phyloP scores from a whole-genome alignment of 2,797 vertebrate genomes.

The Pampus argenteus region DNA sequence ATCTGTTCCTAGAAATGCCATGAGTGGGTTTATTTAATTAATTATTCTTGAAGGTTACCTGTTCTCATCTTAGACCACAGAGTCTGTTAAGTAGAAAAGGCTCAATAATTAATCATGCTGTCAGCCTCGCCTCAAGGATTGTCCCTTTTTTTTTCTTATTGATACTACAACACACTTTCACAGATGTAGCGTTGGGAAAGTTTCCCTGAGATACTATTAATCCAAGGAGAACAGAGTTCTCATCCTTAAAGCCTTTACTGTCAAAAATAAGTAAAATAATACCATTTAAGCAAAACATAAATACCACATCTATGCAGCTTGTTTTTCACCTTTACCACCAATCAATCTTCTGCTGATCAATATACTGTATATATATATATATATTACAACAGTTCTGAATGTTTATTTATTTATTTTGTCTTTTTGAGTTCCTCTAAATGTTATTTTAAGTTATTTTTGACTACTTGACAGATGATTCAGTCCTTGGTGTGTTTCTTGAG shows the following conservation, averaged over 20 bases:
- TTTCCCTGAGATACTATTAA: too few relatives aligned
- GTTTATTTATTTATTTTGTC: too few relatives aligned
- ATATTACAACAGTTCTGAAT: too few relatives aligned
- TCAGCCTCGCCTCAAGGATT: conserved; percentile 14
- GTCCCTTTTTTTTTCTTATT: not conserved
- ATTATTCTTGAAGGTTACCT: conserved; percentile 41
- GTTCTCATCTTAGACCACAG: conserved; percentile 21
- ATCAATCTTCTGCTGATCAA: too few relatives aligned
- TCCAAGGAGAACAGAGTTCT: too few relatives aligned
- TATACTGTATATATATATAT: too few relatives aligned
- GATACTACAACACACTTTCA: too few relatives aligned
- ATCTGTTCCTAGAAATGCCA: conserved; percentile 24
- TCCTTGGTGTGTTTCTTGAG: not conserved
- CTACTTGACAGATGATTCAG: not conserved
- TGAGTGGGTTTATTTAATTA: conserved; percentile 30
- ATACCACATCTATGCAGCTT: not conserved
- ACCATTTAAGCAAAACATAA: too few relatives aligned
- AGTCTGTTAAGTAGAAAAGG: conserved; percentile 19
- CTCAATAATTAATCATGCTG: conserved; percentile 35
- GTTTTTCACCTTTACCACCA: too few relatives aligned
- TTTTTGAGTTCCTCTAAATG: not conserved
- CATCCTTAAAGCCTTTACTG: too few relatives aligned
- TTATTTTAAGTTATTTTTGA: not conserved
- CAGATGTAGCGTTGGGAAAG: too few relatives aligned
- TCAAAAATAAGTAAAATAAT: too few relatives aligned